Conservation (phyloP, 2,113 vertebrate species). For the Cathartes aura region DNA sequence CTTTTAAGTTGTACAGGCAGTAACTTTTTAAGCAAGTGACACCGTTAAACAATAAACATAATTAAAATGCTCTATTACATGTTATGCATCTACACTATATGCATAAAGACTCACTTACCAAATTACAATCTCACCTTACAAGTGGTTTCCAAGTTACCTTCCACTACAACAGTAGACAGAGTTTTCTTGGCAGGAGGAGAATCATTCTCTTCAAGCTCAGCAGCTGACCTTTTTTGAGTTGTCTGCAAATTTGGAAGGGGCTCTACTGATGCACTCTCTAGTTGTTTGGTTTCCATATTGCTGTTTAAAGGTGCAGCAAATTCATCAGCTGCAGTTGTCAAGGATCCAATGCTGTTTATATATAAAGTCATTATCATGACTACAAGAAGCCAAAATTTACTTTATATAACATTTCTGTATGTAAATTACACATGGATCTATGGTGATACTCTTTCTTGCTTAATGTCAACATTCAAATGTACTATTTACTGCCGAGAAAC, state of each 20-base stretch:
- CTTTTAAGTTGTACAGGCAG: neutral
- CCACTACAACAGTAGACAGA: neutral
- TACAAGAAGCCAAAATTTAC: neutral
- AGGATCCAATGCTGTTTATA: constrained; percentile 54
- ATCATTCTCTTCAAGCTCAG: constrained; percentile 16
- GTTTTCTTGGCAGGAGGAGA: constrained; percentile 57
- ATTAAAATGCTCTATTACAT: neutral
- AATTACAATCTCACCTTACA: constrained; percentile 60
- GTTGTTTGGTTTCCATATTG: neutral
- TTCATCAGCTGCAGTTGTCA: constrained; percentile 19
- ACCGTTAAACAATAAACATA: neutral
- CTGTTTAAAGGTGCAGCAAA: neutral
- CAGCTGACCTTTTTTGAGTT: constrained; percentile 52
- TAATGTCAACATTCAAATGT: neutral
- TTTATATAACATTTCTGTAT: neutral
- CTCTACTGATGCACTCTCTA: neutral
- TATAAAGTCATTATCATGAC: neutral
- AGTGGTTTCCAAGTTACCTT: neutral
- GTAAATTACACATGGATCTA: neutral
- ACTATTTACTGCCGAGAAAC: neutral
- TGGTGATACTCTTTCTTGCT: neutral
- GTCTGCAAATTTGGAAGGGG: neutral
- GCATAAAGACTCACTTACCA: neutral
- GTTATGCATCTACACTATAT: neutral
- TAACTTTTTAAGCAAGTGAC: neutral